Base-by-base conservation (phyloP, 1,140 invertebrate genomes). In the Drosophila nigromelanica region DNA sequence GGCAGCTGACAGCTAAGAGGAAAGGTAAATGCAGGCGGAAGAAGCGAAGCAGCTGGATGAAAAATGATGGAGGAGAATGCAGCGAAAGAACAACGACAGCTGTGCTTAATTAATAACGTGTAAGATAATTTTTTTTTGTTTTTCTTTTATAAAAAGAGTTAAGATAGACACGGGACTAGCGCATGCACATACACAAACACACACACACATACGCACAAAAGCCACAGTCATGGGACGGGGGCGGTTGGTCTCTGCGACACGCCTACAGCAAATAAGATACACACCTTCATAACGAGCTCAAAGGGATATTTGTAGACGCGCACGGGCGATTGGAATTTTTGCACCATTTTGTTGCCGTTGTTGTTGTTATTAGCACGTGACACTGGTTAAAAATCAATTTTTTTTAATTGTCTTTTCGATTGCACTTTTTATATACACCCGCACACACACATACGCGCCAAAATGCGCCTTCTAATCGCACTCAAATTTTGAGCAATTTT, bases 241-340 rank as follows among this genome's bases (percentile, higher is more conserved):
- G 63, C 56, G 55, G 62, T 33, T 3, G 55, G 62, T 39, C 5
- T 48, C 14, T 43, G 7, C 33, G 66, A 37, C 50, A 73, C 71
- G 71, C 71, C 73, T 66, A 59, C 54, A 60, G 71, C 75, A 78
- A 78, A 82, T 72, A 72, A 71, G 55, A 81, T 92, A 96, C 97
- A 95, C 93, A 98, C 98, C 93, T 96, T 96, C 98, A 99, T 99
- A 56, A 99, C 97, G 86, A 99, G 94, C 92, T 99, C 97, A 92
- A 99, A 99, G 33, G 98, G 97, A 92, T 98, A 96, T 93, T 99
- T 99, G 93, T 99, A 99, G 61, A 99, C 97, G 93, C 98, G 95
- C 4, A 99, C 96, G 74, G 98, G 98, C 66, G 97, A 98, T 91
- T 98, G 96, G 93, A 98, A 99, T 92, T 98, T 98, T 93, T 99